Evolutionary conservation across 2,888 invertebrate genomes (phyloP).

Genomic region (Sphaerophoria rueppellii): DNA sequence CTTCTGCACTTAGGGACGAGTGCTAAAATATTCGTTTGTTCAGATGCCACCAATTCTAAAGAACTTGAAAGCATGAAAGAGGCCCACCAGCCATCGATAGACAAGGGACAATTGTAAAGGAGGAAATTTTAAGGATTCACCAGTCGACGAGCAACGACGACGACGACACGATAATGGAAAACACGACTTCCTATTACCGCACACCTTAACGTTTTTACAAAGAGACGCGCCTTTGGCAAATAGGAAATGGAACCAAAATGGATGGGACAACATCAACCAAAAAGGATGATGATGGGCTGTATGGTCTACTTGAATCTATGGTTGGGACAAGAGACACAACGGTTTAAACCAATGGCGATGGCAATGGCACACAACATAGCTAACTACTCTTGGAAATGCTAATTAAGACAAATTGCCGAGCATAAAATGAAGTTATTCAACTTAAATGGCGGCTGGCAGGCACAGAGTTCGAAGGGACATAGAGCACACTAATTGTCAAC

Average conservation of each 20-base stretch:
- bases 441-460: constrained; percentile 64
- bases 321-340: no score
- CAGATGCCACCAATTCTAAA: background rate
- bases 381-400: constrained; percentile 66
- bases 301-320: constrained; percentile 5
- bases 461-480: constrained; percentile 59
- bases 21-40: background rate
- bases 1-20: constrained; percentile 20
- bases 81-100: constrained; percentile 21
- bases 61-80: background rate
- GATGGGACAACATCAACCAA: constrained; percentile 43
- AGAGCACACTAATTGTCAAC: constrained; percentile 65
- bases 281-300: constrained; percentile 37
- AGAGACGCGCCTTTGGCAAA: constrained; percentile 37
- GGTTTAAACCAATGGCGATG: constrained; percentile 4
- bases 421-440: constrained; percentile 72
- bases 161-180: constrained; percentile 35
- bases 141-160: constrained; percentile 1
- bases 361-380: constrained; percentile 66
- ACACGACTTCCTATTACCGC: constrained; percentile 9
- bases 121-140: constrained; percentile 58
- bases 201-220: constrained; percentile 3
- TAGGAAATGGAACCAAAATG: constrained; percentile 48
- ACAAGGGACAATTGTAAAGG: constrained; percentile 54
- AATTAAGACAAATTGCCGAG: constrained; percentile 72